Conservation (phyloP, 2,888 invertebrate genomes). For the Shargacucullia verbasci region DNA sequence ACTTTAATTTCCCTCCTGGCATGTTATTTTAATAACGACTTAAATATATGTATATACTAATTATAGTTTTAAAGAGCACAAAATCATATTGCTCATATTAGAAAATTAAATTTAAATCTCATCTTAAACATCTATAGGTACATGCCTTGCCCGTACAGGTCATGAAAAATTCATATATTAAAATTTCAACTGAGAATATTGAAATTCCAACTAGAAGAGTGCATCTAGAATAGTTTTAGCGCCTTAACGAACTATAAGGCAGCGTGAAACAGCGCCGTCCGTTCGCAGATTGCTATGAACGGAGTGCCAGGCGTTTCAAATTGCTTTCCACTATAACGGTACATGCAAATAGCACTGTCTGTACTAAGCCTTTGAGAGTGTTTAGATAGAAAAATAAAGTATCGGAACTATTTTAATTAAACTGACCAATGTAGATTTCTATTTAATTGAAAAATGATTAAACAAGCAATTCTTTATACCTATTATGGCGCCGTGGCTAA, state of each 20-base stretch:
- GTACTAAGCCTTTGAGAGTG: constrained; percentile 29
- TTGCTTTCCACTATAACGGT: constrained; percentile 55
- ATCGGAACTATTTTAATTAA: constrained; percentile 14
- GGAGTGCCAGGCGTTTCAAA: constrained; percentile 58
- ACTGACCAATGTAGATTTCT: background rate
- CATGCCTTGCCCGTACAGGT: no score
- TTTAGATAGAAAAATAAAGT: constrained; percentile 26
- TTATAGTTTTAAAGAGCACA: no score
- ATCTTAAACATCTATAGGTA: no score
- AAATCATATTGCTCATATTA: no score
- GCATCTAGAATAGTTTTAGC: constrained; percentile 38
- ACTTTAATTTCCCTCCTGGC: constrained; percentile 18
- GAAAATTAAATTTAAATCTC: no score
- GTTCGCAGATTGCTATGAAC: constrained; percentile 60
- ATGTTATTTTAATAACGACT: constrained; percentile 3
- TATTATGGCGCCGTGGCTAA: no score
- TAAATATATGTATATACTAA: no score
- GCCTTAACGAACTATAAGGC: constrained; percentile 39
- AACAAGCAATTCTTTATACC: no score
- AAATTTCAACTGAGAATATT: no score
- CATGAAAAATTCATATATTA: no score
- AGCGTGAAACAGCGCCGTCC: constrained; percentile 39
- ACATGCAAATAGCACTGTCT: constrained; percentile 38
- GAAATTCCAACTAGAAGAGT: no score
- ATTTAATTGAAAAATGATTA: background rate